Base-by-base conservation (phyloP, 2,797 vertebrate genomes). In the Acropternis orthonyx region DNA sequence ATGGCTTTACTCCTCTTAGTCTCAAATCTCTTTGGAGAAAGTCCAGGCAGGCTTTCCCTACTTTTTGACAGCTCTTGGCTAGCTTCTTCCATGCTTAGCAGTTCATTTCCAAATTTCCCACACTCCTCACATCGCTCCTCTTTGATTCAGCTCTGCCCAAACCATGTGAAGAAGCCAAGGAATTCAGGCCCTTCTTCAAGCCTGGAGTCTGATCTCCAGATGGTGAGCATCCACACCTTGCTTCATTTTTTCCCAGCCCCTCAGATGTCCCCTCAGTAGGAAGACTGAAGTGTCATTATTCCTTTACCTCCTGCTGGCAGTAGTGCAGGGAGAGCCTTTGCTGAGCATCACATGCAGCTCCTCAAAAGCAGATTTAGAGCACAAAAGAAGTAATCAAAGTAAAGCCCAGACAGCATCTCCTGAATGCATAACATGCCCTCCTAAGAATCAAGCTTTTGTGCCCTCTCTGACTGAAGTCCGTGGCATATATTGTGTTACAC, bases 1-100 rank as follows among this genome's bases (percentile, higher is more conserved):
- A 92, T 39, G 37, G 39, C 48, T 95, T 94, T 87, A 27, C 67
- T 93, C 15, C 48, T 62, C 36, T 73, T 79, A 82, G 52, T 79
- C 71, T 89, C 61, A 67, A 73, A 74, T 71, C 43, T 84, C 62
- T 86, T 93, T 92, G 92, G 93, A 94, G 17, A 79, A 32, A 63
- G 41, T 74, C 86, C 95, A 97, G 65, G 48, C 18, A 94, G 90
- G 85, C 71, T 84, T 94, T 82, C 83, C 83, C 61, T 71, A 11
- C 28, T 71, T 85, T 91, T 56, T 92, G 81, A 89, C 83, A 97
- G 67, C 67, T 94, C 63, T 81, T 93, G 73, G 71, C 77, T 90
- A 65, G 19, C 36, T 91, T 44, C 24, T 89, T 95, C 67, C 74
- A 58, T 48, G 91, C 90, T 95, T 84, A 32, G 34, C 28, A 61